Evolutionary conservation across 2,797 vertebrate species (phyloP).

Genomic region (Tadarida brasiliensis): DNA sequence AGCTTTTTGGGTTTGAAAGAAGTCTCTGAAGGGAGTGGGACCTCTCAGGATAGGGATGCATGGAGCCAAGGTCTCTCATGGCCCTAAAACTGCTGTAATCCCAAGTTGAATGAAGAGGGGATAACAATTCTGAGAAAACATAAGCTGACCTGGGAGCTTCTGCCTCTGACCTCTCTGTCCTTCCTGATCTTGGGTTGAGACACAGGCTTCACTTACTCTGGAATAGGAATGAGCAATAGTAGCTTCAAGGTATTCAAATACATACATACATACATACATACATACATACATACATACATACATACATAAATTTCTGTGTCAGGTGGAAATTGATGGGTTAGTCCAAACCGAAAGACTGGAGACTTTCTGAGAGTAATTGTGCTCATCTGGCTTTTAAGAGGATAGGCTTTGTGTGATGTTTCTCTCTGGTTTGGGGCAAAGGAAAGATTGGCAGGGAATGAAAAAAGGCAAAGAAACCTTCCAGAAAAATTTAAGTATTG

Average conservation of each 20-base stretch:
- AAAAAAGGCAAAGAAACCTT: constrained; percentile 15
- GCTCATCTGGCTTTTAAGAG: constrained; percentile 73
- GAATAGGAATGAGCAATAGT: constrained; percentile 16
- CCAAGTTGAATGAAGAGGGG: neutral
- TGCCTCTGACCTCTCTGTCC: neutral
- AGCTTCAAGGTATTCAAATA: constrained; percentile 76
- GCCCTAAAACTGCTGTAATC: neutral
- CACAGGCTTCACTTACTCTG: neutral
- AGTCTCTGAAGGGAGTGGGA: neutral
- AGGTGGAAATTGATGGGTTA: constrained; percentile 81
- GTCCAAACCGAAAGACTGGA: constrained; percentile 79
- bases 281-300: no score
- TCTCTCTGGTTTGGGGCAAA: neutral
- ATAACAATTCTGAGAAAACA: neutral
- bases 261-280: no score
- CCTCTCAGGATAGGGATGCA: neutral
- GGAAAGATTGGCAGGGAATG: neutral
- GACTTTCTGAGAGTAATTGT: constrained; percentile 80
- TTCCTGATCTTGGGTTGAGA: neutral
- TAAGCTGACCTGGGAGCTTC: neutral
- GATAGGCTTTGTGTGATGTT: neutral
- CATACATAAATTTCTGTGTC: no score
- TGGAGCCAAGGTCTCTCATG: neutral
- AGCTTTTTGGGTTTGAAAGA: neutral
- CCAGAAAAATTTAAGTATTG: constrained; percentile 61